Evolutionary conservation across 2,888 invertebrate species (phyloP), one percentile per base, ranked within the genome.

Genomic region (Liodrosophila aerea): DNA sequence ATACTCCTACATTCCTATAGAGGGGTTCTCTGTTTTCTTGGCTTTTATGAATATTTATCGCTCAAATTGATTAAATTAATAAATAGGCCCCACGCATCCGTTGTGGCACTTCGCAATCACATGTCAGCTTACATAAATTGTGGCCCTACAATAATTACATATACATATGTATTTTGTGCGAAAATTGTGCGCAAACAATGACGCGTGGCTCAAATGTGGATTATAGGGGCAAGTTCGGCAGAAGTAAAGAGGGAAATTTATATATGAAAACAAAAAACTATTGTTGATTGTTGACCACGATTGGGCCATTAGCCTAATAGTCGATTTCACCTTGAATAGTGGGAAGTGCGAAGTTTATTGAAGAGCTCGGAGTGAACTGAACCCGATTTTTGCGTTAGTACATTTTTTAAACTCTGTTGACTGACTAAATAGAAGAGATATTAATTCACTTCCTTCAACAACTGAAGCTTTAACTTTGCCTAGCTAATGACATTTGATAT

Each of bases 41-140:
- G 58, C 56, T 57, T 69, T 53, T 71, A 63, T 76, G 71, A 71
- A 71, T 64, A 69, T 74, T 76, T 76, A 71, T 73, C 54, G 64
- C 62, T 15, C 45, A 45, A 63, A 82, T 82, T 76, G 64, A 73
- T 67, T 64, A 64, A 22, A 22, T 22, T 22, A 22, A 22, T 22
- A 22, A 22, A 22, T 22, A 22, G 22, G 22, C 22, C 2, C 22
- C 22, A n/a, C 22, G 22, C 22, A 22, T 22, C 22, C 22, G 22
- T 22, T 22, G 22, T 22, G 22, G 22, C 5, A 4, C 22, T 22
- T 4, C 39, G 46, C 46, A 61, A 64, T 80, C 71, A 80, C 68
- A 68, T 76, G 74, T 22, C 47, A 31, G 56, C 57, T 54, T 67
- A 64, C 50, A 64, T 60, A 61, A 62, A 76, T 15, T 11, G 36